Evolutionary conservation across 2,797 vertebrate species (phyloP).

Genomic region (Trichosurus vulpecula): DNA sequence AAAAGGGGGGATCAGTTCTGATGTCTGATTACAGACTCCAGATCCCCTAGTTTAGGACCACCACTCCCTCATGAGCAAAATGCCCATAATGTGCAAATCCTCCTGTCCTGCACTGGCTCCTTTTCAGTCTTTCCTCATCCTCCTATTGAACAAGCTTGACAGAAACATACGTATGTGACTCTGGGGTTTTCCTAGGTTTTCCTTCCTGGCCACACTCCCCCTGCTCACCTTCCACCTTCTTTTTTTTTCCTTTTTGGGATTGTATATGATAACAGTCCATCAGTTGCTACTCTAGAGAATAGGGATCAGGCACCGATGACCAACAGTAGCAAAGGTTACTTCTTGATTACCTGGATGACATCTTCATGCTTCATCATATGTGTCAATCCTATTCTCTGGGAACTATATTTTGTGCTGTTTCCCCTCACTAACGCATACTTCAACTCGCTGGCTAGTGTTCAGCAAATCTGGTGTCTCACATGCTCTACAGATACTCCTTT

Average conservation of each 20-base stretch:
- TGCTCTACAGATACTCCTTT: constrained; percentile 96
- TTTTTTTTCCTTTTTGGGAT: constrained; percentile 54
- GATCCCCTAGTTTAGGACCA: constrained; percentile 28
- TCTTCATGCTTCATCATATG: constrained; percentile 99
- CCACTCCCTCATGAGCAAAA: background rate
- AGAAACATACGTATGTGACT: constrained; percentile 63
- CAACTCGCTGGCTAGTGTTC: constrained; percentile 96
- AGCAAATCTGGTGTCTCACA: constrained; percentile 98
- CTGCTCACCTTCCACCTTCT: accelerated
- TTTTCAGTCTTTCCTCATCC: constrained; percentile 59
- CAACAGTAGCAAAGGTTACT: constrained; percentile 83
- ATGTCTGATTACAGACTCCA: constrained; percentile 3
- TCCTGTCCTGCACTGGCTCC: constrained; percentile 52
- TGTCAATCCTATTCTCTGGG: constrained; percentile 96
- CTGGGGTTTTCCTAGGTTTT: constrained; percentile 48
- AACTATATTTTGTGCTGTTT: constrained; percentile 99
- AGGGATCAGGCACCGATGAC: constrained; percentile 55
- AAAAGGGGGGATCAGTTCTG: background rate
- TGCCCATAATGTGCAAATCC: background rate
- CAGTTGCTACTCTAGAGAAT: constrained; percentile 51
- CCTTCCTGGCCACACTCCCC: constrained; percentile 34
- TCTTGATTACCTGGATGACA: constrained; percentile 99
- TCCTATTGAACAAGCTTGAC: constrained; percentile 75
- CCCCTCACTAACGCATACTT: constrained; percentile 99
- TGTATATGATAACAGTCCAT: background rate